Base-by-base conservation (phyloP, 1,140 invertebrate genomes). In the Hormaphis cornu region DNA sequence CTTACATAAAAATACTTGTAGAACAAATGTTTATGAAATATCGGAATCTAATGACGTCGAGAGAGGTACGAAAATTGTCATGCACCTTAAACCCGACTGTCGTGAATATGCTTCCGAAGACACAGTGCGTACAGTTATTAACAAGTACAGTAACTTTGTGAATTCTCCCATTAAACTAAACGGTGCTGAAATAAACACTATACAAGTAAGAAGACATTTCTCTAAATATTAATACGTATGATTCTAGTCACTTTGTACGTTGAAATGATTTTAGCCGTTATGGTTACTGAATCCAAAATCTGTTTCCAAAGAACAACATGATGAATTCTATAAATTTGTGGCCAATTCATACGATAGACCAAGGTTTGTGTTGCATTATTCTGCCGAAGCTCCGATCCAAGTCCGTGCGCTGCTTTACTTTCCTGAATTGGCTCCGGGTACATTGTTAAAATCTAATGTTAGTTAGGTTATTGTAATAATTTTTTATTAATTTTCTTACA, bases 131-230 rank as follows among this genome's bases (percentile, higher is more conserved):
- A 82, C 83, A 71, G 87, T 98, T 40, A 90, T 98, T 44, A 89
- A 93, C 74, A 97, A 97, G 77, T 98, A 98, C 80, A 97, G 94
- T 76, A 97, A 97, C 78, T 98, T 98, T 78, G 90, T 98, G 52
- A 89, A 92, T 7, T 91, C 89, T 75, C 92, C 95, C 1, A 95
- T 98, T 75, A 88, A 85, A 75, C 78, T 98, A 2, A 97, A 98
- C 82, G 90, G 90, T 37, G 87, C 90, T 75, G 86, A 85, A 79
- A 84, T 86, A 0, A 97, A 96, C 78, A 85, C 85, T 35, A 85
- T 95, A 35, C 87, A 89, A 84, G 88, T 88, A 77, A 74, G 50
- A 70, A n/a, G 14, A 14, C 44, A 71, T 30, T 54, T 28, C 18
- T n/a, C 1, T n/a, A n/a, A 40, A 20, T 72, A 18, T 44, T 37